Percentiles rank a stretch among this genome's conserved stretches.
Conservation (phyloP, 2,113 vertebrate genomes). For the Gobius niger region DNA sequence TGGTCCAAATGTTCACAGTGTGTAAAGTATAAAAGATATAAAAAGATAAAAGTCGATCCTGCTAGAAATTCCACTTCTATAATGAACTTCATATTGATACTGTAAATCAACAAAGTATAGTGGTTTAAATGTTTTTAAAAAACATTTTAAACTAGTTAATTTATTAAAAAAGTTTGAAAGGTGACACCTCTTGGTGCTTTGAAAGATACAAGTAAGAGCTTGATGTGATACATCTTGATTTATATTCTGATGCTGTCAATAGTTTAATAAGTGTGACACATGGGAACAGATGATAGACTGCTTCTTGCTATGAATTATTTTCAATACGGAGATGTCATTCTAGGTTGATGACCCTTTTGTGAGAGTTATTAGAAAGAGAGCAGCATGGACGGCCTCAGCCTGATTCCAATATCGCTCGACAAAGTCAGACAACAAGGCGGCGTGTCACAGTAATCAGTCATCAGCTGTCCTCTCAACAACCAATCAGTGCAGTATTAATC, state of each 20-base stretch:
- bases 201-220: conserved; percentile 1
- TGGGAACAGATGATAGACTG: conserved; percentile 9
- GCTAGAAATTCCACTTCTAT: too few species aligned
- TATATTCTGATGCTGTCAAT: conserved; percentile 19
- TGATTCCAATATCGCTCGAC: conserved; percentile 49
- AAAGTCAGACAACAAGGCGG: conserved; percentile 58
- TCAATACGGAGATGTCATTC: conserved; percentile 35
- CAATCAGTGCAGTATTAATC: conserved; percentile 69
- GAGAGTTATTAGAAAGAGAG: conserved; percentile 36
- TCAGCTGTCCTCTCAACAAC: conserved; percentile 49
- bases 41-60: too few species aligned
- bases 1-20: too few species aligned
- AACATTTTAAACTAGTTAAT: not conserved
- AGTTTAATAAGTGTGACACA: conserved; percentile 18
- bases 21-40: too few species aligned
- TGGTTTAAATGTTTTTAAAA: not conserved
- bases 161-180: conserved; percentile 1
- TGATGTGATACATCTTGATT: conserved; percentile 21
- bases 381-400: conserved; percentile 40
- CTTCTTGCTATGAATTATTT: conserved; percentile 37
- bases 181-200: conserved; percentile 9
- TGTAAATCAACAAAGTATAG: too few species aligned
- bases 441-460: conserved; percentile 64
- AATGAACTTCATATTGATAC: too few species aligned
- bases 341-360: conserved; percentile 42